Evolutionary conservation across 23 tunicate species (phyloP), one percentile per base, ranked within the genome.

Genomic region (Styela clava): DNA sequence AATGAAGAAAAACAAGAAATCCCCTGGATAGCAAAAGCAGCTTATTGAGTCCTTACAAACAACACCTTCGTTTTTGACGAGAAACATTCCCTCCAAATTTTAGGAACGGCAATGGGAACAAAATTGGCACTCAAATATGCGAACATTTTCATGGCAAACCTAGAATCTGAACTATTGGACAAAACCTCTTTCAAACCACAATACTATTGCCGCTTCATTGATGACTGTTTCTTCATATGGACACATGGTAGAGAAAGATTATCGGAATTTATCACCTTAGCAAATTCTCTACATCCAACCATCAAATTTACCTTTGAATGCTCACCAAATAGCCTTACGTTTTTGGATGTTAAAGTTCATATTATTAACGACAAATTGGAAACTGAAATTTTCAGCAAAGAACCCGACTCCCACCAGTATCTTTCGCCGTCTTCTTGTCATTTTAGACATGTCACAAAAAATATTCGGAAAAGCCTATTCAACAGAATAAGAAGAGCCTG

Each of bases 51-150:
- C n/a, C n/a, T n/a, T n/a, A n/a, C n/a, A 77, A 44, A 77, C 68
- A 77, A 37, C 28, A 18, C 24, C 25, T 77, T 77, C 68, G 5
- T 20, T 37, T 77, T 77, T 24, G 69, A 77, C 19, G 25, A 51
- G 5, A 22, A 77, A 51, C 7, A 16, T 36, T 77, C 19, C 33
- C 68, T 77, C 16, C 67, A 77, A 77, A 51, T 73, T 37, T 44
- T 44, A 28, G 81, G 81, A n/a, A n/a, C n/a, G n/a, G n/a, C n/a
- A n/a, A 56, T 79, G 83, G 83, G 83, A 56, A 79, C 71, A 2
- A 28, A 63, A 26, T 56, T 79, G 71, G 83, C 83, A 16, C 83
- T 69, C 3, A 62, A 79, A 31, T 79, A 79, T 27, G 83, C 70
- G 2, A 62, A 79, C 36, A 61, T 62, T 23, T 62, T 79, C 27